These are phyloP conservation scores for Rattus norvegicus DNA, from an alignment of 2,113 vertebrate species.

Conservation along the genomic window DNA sequence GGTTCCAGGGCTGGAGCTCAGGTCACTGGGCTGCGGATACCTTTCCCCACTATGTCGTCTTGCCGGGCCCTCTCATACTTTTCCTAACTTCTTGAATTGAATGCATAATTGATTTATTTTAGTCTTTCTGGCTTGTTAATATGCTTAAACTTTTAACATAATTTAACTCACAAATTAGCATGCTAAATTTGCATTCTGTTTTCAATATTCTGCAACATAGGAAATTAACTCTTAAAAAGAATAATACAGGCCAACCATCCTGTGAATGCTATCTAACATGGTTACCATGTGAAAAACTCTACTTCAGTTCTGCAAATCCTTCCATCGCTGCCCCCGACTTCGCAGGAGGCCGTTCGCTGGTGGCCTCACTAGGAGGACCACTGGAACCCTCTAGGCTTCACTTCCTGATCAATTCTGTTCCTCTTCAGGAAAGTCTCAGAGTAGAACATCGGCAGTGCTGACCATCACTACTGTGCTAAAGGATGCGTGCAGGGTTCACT, in stretches of 20 bases:
- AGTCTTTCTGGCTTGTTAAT: not conserved
- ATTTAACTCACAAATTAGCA: not conserved
- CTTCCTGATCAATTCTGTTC: not conserved
- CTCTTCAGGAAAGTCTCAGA: not conserved
- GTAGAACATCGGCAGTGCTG: not conserved
- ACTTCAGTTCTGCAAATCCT: not conserved
- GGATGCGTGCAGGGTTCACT: not conserved
- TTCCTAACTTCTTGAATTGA: not conserved
- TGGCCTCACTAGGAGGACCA: not conserved
- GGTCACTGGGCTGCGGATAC: not conserved
- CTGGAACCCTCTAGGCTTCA: not conserved
- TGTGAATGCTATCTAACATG: not conserved
- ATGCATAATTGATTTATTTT: constrained; percentile 8
- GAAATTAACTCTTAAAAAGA: constrained; percentile 36
- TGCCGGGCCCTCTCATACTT: not conserved
- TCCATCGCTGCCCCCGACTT: not conserved
- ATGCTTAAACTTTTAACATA: not conserved
- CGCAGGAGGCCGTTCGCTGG: not conserved
- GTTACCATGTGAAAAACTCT: not conserved
- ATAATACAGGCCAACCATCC: not conserved
- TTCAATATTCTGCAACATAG: constrained; percentile 17
- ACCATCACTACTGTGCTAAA: not conserved
- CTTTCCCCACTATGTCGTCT: not conserved
- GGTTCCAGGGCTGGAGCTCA: not conserved
- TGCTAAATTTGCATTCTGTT: constrained; percentile 17